Conservation (phyloP, 2,888 invertebrate species). For the Elmis aenea region DNA sequence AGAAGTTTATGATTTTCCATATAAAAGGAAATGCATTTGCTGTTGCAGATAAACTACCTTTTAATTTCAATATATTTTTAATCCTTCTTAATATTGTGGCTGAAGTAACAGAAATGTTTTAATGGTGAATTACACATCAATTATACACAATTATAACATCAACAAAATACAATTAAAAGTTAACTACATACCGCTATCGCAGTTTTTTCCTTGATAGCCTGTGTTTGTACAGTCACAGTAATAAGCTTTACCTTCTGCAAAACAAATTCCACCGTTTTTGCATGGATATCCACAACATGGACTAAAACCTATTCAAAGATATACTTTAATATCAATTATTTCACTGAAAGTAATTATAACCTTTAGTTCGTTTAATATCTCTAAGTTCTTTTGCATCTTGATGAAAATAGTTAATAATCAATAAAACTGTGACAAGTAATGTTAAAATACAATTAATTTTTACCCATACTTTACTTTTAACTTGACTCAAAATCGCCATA, state of each 20-base stretch:
- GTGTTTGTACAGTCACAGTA: conserved; percentile 10
- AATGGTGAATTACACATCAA: no score
- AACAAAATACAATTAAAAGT: no score
- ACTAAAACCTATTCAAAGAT: conserved; percentile 11
- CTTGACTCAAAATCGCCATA: no score
- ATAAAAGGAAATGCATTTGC: background rate
- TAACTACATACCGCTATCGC: conserved; percentile 10
- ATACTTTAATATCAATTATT: no score
- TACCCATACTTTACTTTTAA: conserved; percentile 11
- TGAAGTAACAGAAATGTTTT: no score
- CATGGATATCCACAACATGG: conserved; percentile 11
- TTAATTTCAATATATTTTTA: no score
- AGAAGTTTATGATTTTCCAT: conserved; percentile 1
- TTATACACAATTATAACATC: no score
- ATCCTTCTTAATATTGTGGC: no score
- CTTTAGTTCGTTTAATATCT: no score
- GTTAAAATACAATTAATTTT: conserved; percentile 12
- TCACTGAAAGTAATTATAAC: no score
- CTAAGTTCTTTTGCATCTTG: no score
- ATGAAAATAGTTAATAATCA: conserved; percentile 1
- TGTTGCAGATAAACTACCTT: no score
- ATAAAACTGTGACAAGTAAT: conserved; percentile 2
- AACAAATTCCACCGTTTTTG: conserved; percentile 12
- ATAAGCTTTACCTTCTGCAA: conserved; percentile 3
- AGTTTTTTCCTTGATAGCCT: conserved; percentile 9